Conservation (phyloP, 2,797 vertebrate species). For the Hippopotamyrus pictus region DNA sequence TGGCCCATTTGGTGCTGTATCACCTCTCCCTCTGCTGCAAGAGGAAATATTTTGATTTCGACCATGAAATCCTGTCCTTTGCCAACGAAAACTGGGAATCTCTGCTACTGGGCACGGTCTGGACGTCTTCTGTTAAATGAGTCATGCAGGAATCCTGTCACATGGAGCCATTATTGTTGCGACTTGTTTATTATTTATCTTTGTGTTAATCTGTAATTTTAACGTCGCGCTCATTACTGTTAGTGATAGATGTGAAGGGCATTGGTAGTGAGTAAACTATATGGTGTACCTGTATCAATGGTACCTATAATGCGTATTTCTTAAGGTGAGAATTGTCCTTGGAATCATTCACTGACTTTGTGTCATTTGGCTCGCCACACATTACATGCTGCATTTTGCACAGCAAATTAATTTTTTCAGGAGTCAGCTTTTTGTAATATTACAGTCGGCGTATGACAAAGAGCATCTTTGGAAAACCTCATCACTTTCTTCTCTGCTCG, state of each 20-base stretch:
- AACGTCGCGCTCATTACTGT: not conserved
- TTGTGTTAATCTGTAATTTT: not conserved
- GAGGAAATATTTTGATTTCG: slow-evolving; percentile 93
- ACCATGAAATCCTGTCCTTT: slow-evolving; percentile 88
- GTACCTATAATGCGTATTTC: not conserved
- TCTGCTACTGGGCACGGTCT: slow-evolving; percentile 79
- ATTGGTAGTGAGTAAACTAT: not conserved
- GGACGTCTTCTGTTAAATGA: slow-evolving; percentile 49
- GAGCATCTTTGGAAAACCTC: not conserved
- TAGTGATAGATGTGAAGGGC: not conserved
- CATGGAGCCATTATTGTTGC: not conserved
- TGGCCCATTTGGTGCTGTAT: slow-evolving; percentile 87
- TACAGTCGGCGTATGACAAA: not conserved
- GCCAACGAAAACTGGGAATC: slow-evolving; percentile 91
- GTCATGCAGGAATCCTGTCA: slow-evolving; percentile 51
- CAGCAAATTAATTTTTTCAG: not conserved
- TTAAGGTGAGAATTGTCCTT: not conserved
- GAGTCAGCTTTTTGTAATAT: not conserved
- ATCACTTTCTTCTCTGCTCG: not conserved
- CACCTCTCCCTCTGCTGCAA: slow-evolving; percentile 92
- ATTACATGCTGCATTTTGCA: not conserved
- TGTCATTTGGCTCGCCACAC: not conserved
- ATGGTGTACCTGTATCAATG: not conserved
- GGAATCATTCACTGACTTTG: not conserved
- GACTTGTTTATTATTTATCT: not conserved